Evolutionary conservation across 2,888 invertebrate genomes (phyloP).

Genomic region (Hoplodrina ambigua): DNA sequence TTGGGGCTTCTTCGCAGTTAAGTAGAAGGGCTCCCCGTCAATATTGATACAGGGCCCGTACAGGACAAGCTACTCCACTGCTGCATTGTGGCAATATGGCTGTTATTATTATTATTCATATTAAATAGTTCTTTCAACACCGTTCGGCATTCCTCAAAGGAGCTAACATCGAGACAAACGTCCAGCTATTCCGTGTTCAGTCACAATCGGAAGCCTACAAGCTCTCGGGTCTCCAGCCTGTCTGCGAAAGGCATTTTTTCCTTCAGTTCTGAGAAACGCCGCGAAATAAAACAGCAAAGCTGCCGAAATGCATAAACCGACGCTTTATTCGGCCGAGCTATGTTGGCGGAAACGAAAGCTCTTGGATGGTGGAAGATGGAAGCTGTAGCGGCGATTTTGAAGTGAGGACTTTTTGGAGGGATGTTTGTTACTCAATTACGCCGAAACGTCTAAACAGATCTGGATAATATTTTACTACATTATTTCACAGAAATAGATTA

Average conservation of each 20-base stretch:
- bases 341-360: conserved; percentile 81
- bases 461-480: no score
- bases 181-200: conserved; percentile 38
- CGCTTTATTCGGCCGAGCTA: conserved; percentile 76
- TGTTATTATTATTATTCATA: no score
- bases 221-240: conserved; percentile 47
- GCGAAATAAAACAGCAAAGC: conserved; percentile 80
- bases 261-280: conserved; percentile 73
- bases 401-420: not conserved
- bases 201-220: conserved; percentile 46
- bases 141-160: conserved; percentile 50
- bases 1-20: no score
- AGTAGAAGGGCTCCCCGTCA: no score
- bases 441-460: no score
- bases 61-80: no score
- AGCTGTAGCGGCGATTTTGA: conserved; percentile 25
- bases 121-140: not conserved
- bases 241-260: conserved; percentile 69
- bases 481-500: no score
- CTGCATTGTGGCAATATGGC: no score
- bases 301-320: conserved; percentile 87
- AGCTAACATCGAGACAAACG: conserved; percentile 26
- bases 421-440: no score
- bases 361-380: conserved; percentile 52
- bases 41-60: no score